phyloP scores from a whole-genome alignment of 2,797 vertebrate genomes.

The Galagoides demidoff region DNA sequence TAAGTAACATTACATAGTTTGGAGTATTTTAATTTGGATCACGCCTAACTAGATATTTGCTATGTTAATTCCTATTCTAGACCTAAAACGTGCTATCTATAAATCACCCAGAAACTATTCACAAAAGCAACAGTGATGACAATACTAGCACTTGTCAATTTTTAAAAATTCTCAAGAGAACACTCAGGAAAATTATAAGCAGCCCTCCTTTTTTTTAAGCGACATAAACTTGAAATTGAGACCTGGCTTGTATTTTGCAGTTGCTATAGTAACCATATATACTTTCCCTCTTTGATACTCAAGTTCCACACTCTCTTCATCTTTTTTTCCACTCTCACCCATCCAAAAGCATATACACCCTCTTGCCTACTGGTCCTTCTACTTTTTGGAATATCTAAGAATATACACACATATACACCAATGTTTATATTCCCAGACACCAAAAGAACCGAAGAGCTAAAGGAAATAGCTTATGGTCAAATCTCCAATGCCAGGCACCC shows the following conservation, averaged over 20 bases:
- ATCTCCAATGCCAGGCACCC: background rate
- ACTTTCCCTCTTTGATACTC: background rate
- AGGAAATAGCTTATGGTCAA: background rate
- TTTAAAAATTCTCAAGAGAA: background rate
- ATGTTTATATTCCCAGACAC: background rate
- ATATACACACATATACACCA: background rate
- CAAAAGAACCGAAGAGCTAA: background rate
- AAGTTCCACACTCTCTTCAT: background rate
- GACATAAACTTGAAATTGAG: constrained; percentile 1
- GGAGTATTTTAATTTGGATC: background rate
- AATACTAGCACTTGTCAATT: background rate
- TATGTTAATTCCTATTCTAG: background rate
- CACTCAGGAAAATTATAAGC: background rate
- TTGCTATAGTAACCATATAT: background rate
- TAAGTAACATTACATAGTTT: background rate
- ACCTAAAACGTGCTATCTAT: background rate
- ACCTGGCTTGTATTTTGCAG: background rate
- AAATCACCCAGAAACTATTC: background rate
- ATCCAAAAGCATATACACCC: background rate
- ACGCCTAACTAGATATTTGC: background rate
- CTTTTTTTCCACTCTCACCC: background rate
- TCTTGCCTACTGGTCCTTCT: background rate
- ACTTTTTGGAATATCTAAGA: background rate
- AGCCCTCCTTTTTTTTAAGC: background rate
- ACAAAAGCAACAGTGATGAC: background rate